These are phyloP conservation scores for Hydroisotoma schaefferi DNA, from an alignment of 2,888 invertebrate genomes.

Conservation along the genomic window DNA sequence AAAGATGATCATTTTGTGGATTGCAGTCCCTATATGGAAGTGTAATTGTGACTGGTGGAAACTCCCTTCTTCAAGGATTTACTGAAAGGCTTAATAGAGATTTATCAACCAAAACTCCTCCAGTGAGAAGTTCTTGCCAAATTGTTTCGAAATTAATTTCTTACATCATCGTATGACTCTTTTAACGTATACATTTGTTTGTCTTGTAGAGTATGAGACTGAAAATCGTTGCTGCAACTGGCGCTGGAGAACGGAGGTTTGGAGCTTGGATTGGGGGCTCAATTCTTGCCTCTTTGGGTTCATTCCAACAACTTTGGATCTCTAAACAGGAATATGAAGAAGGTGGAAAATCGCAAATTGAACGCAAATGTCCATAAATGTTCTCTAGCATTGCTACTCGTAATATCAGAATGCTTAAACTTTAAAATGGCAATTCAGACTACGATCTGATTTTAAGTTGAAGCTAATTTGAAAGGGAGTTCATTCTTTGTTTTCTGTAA, in stretches of 20 bases:
- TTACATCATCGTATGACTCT: not conserved
- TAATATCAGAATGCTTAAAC: too few relatives aligned
- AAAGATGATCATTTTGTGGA: constrained; percentile 17
- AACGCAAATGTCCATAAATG: constrained; percentile 71
- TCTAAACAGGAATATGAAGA: constrained; percentile 99
- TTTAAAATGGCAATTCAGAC: too few relatives aligned
- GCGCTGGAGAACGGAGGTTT: constrained; percentile 85
- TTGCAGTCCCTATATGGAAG: constrained; percentile 78
- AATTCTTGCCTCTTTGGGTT: constrained; percentile 94
- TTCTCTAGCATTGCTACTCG: too few relatives aligned
- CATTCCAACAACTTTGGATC: constrained; percentile 99
- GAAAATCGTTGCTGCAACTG: constrained; percentile 88
- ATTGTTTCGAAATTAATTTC: not conserved
- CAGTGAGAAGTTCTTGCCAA: constrained; percentile 54
- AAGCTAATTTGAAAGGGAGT: too few relatives aligned
- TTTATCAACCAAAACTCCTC: constrained; percentile 79
- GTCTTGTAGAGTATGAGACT: constrained; percentile 72
- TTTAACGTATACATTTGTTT: constrained; percentile 1
- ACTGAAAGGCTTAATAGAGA: constrained; percentile 87
- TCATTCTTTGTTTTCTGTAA: too few relatives aligned
- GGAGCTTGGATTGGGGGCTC: constrained; percentile 99
- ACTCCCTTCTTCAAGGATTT: constrained; percentile 87
- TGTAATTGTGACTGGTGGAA: constrained; percentile 93
- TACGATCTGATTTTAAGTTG: too few relatives aligned
- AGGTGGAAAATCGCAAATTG: constrained; percentile 92